Evolutionary conservation across 2,797 vertebrate species (phyloP), one percentile per base, ranked within the genome.

Genomic region (Podargus strigoides): DNA sequence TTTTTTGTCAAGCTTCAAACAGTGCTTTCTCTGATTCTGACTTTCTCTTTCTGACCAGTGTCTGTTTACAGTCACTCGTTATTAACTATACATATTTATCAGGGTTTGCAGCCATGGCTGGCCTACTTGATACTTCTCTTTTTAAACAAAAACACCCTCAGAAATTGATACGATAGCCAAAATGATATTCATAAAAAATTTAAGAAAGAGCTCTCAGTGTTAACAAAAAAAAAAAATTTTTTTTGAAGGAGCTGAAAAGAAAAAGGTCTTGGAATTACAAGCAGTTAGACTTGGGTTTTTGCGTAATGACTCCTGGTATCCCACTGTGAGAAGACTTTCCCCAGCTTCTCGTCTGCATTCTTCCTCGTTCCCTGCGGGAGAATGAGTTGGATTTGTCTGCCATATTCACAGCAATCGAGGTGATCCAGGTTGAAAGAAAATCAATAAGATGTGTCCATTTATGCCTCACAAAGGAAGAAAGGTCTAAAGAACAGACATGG

Each of bases 361-460:
- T 97, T 97, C 96, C 95, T 94, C 92, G 63, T 98, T 97, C 98
- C 98, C 97, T 94, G 97, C 85, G 98, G 98, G 98, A 98, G 97
- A 98, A 98, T 98, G 98, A 98, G 98, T 98, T 97, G 98, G 98
- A 98, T 98, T 98, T 97, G 98, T 98, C 98, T 98, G 98, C 98
- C 98, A 98, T 98, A 98, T 98, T 99, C 98, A 97, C 98, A 97
- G 98, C 98, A 97, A 98, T 99, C 98, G 98, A 99, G 98, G 98
- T 98, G 98, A 99, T 99, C 98, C 96, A 97, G 97, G 98, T 98
- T 99, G 99, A 99, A 99, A 99, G 98, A 98, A 99, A 99, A 99
- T 99, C 99, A 99, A 99, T 99, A 98, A 98, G 98, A 98, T 98
- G 98, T 99, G 98, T 99, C 99, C 98, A 99, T 99, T 99, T 99